These are phyloP conservation scores for Phenganax subtilis DNA, from an alignment of 92 coral and sea anemone species.

Conservation along the genomic window DNA sequence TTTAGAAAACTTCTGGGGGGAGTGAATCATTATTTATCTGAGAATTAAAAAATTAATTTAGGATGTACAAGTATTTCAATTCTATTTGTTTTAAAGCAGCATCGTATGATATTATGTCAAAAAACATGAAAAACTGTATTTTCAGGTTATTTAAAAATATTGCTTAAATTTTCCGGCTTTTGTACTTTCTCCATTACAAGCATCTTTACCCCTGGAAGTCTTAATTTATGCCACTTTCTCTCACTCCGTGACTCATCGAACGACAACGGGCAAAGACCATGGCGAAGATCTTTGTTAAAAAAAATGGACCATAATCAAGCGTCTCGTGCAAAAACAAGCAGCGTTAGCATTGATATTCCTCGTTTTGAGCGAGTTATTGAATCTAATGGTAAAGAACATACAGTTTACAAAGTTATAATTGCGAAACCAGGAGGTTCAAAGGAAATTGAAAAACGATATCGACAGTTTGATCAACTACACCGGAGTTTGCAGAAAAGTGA, in stretches of 20 bases:
- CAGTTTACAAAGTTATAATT: constrained; percentile 71
- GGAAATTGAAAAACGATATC: constrained; percentile 62
- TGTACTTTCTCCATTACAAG: too few species aligned
- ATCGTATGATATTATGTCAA: too few species aligned
- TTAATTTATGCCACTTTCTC: too few species aligned
- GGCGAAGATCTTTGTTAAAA: not conserved
- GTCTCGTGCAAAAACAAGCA: constrained; percentile 4
- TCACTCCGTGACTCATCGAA: too few species aligned
- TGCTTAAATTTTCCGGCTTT: too few species aligned
- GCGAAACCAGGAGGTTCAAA: constrained; percentile 75
- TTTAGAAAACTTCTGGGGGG: not conserved
- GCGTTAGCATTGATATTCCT: constrained; percentile 63
- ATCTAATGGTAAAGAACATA: constrained; percentile 53
- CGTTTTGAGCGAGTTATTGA: constrained; percentile 61
- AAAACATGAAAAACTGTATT: too few species aligned
- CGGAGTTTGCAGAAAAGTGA: constrained; percentile 60
- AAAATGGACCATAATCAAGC: constrained; percentile 6
- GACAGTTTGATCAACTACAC: constrained; percentile 69
- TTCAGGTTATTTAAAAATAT: too few species aligned
- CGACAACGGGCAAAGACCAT: too few species aligned
- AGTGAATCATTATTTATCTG: not conserved
- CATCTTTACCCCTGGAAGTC: too few species aligned
- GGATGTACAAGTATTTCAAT: too few species aligned
- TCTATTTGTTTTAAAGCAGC: too few species aligned
- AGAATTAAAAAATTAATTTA: too few species aligned